phyloP scores from a whole-genome alignment of 2,113 vertebrate species.

The Epinephelus lanceolatus region DNA sequence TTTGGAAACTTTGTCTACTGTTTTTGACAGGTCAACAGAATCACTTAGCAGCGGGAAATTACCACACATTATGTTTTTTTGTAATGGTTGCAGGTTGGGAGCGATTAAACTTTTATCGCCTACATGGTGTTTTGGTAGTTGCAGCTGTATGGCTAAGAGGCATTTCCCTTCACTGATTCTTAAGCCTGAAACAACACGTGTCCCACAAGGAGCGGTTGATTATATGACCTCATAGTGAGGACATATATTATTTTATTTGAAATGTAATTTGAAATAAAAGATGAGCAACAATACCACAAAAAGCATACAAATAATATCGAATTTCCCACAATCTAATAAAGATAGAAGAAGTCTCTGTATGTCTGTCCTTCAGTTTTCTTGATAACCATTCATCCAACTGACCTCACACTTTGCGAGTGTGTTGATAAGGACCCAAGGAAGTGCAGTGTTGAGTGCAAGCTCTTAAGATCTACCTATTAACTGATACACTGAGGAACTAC shows the following conservation, averaged over 20 bases:
- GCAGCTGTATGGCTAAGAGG: background rate
- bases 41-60: conserved; percentile 15
- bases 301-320: background rate
- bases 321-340: background rate
- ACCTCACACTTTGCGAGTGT: too few species aligned
- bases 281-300: background rate
- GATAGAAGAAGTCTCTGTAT: too few species aligned
- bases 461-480: too few species aligned
- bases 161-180: conserved; percentile 4
- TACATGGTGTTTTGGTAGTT: background rate
- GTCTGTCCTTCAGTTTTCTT: too few species aligned
- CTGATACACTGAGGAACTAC: too few species aligned
- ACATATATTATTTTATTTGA: background rate
- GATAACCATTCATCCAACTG: too few species aligned
- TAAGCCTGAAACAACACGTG: background rate
- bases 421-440: too few species aligned
- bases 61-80: background rate
- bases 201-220: background rate
- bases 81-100: background rate
- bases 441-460: too few species aligned
- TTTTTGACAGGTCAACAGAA: conserved; percentile 56
- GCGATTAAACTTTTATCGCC: conserved; percentile 16
- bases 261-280: background rate
- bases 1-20: conserved; percentile 17
- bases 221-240: background rate